Conservation (phyloP, 2,113 vertebrate genomes). For the Pyxicephalus adspersus region DNA sequence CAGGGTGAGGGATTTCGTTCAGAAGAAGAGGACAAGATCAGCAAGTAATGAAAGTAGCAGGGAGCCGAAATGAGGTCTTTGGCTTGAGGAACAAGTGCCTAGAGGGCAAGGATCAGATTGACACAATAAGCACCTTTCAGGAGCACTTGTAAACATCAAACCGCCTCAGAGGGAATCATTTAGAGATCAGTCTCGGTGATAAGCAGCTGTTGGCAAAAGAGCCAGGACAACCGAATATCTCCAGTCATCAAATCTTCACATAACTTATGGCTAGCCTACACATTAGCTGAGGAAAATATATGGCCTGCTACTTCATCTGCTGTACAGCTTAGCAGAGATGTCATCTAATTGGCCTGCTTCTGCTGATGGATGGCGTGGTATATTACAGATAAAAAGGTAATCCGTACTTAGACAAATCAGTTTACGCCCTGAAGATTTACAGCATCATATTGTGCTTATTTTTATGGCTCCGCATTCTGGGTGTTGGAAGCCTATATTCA, state of each 20-base stretch:
- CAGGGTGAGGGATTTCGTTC: slow-evolving; percentile 48
- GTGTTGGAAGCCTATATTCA: slow-evolving; percentile 20
- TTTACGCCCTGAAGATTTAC: slow-evolving; percentile 30
- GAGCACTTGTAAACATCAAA: slow-evolving; percentile 44
- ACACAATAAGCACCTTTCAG: slow-evolving; percentile 36
- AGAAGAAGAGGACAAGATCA: slow-evolving; percentile 52
- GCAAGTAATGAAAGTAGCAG: slow-evolving; percentile 54
- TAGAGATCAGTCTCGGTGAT: slow-evolving; percentile 45
- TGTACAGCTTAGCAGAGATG: slow-evolving; percentile 20
- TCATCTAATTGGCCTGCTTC: slow-evolving; percentile 11
- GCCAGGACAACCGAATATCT: slow-evolving; percentile 36
- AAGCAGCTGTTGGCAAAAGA: slow-evolving; percentile 46
- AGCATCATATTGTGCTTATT: not conserved
- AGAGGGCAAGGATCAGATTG: slow-evolving; percentile 43
- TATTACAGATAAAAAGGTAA: slow-evolving; percentile 23
- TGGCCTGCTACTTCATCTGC: slow-evolving; percentile 11
- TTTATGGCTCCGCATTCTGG: slow-evolving; percentile 28
- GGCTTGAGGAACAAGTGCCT: slow-evolving; percentile 50
- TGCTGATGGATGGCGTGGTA: slow-evolving; percentile 24
- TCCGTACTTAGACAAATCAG: slow-evolving; percentile 38
- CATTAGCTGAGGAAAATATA: slow-evolving; percentile 17
- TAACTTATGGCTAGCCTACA: slow-evolving; percentile 30
- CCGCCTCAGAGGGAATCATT: slow-evolving; percentile 43
- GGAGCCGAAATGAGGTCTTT: slow-evolving; percentile 52
- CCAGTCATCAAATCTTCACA: slow-evolving; percentile 16